Base-by-base conservation (phyloP, 2,888 invertebrate genomes). In the Melieria omissa region DNA sequence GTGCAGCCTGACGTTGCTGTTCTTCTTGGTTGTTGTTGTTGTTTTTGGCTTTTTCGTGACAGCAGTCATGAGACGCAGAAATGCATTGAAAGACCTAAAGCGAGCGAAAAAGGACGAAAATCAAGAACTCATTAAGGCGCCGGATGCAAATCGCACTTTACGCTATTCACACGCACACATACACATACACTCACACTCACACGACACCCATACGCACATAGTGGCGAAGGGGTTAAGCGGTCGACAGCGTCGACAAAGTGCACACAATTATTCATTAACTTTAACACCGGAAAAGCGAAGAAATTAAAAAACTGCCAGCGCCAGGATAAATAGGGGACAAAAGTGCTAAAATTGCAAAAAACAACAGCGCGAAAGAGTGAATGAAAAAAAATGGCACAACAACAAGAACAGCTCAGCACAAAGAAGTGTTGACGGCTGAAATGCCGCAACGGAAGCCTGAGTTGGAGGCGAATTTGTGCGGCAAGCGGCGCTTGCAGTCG, bases 61-160 rank as follows among this genome's bases (percentile, higher is more conserved):
- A 29, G 29, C 29, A 29, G 29, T 2, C 29, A 29, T 29, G 12
- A n/a, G n/a, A n/a, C 14, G 12, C 14, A 12, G n/a, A 5, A 52
- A 52, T n/a, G 52, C 12, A 52, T n/a, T 52, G 14, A 52, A 52
- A 52, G 12, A 49, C 9, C 9, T 49, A 49, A 49, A 49, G 9
- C 9, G 14, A 52, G 12, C 5, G 14, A 52, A 52, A n/a, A 52
- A 12, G 14, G 4, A n/a, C 12, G 12, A 52, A 83, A 84, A 84
- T 83, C 84, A 84, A 84, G 83, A 84, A 84, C 83, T 84, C 83
- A 84, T 84, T 84, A 84, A 83, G 83, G 81, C 81, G 82, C 81
- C 83, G 83, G 83, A 84, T 84, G 83, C 83, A 84, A 84, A 29
- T 84, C 83, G 82, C 83, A 83, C 83, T 84, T 83, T 82, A 78